Base-by-base conservation (phyloP, 2,888 invertebrate species). In the Ochropacha duplaris region DNA sequence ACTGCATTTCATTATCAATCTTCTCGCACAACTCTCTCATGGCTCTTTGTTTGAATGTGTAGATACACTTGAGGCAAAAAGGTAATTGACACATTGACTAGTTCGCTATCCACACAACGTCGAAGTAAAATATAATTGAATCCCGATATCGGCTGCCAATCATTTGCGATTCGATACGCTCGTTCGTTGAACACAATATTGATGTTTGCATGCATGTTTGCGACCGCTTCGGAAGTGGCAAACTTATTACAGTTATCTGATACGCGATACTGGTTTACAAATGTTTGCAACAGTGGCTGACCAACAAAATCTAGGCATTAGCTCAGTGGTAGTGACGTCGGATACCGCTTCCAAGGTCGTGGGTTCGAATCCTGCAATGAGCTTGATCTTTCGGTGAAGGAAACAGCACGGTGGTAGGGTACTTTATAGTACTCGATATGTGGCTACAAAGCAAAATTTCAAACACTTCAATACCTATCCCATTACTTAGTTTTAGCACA, bases 141-240 rank as follows among this genome's bases (percentile, higher is more conserved):
- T 58, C 49, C 50, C 69, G 71, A 63, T 72, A 72, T 71, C 71
- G 66, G 56, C 50, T 58, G 64, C 68, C 74, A 73, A 75, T 75
- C 71, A 65, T 59, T 58, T 56, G 57, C 59, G 64, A 72, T 75
- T 67, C 71, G 74, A 58, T 62, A 71, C 70, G 69, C 64, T 67
- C 65, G 64, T 66, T 60, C 50, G 70, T 61, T 44, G 58, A 24
- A 16, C 50, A 28, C 50, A n/a, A 12, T 56, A 59, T 58, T 56
- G 58, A 59, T 65, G 55, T 60, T 65, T 59, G 55, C 28, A 14
- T 61, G 62, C 58, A 54, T 59, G 60, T 68, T 69, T 66, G 59
- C 61, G 62, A 66, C 54, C 58, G 67, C 64, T 66, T 69, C 64
- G 70, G 71, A 70, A 60, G 68, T 72, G 64, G 68, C 58, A 60